Base-by-base conservation (phyloP, 2,888 invertebrate species). In the Syritta pipiens region DNA sequence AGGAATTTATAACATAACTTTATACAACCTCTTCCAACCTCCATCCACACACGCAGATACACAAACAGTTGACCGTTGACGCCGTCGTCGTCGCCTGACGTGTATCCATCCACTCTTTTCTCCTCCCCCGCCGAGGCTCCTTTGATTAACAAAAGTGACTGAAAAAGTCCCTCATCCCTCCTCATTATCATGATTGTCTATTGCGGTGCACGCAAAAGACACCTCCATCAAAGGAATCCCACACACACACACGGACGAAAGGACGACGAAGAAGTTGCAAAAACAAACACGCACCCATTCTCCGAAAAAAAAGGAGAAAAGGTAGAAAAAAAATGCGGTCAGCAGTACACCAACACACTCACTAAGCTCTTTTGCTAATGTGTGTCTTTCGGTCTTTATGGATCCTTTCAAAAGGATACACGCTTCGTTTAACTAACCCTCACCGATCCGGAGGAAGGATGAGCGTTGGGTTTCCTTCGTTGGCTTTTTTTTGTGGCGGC, bases 61-160 rank as follows among this genome's bases (percentile, higher is more conserved):
- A 60, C 46, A 46, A 17, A 57, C 22, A 35, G 22, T 24, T 14
- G 37, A 40, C 24, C 53, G 26, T 19, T 10, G 42, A 48, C 20
- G 2, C 51, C 51, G 17, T 30, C 4, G 28, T 19, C 37, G 22
- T 6, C 51, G 51, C 63, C 62, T 63, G 53, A 57, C 49, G 32
- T 62, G 14, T 22, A 62, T 62, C 51, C 74, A 74, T 69, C 42
- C 59, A 49, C 32, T 9, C 42, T 55, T 67, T 53, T 32, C 22
- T 35, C 24, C 17, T 24, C 49, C n/a, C 12, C 17, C 7, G 26
- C 40, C 37, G 17, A 10, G 60, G 44, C n/a, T 69, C 59, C 44
- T 71, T 77, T 76, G 76, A 76, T 76, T 76, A 76, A 71, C 63
- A 76, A 76, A 76, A 76, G 62, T 76, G 76, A 76, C 71, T 63